Evolutionary conservation across 2,888 invertebrate genomes (phyloP), one percentile per base, ranked within the genome.

Genomic region (Melanostoma mellinum): DNA sequence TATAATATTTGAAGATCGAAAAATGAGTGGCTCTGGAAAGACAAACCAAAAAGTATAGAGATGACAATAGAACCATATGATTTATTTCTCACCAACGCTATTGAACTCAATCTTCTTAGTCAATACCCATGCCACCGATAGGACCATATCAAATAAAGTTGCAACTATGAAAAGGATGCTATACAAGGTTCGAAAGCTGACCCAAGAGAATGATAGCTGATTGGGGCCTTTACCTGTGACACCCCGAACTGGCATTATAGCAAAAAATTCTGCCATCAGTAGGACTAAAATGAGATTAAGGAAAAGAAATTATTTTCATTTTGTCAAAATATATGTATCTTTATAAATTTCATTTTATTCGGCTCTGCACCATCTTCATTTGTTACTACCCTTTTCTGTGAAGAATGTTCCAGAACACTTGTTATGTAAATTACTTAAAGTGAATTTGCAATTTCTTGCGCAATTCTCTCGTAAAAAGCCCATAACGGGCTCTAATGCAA

Each of bases 241-340:
- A 0, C 93, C 93, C 33, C 89, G 89, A 0, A 93, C 92, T 0
- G 93, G 93, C 89, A 93, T 90, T 65, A 93, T 87, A 63, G 91
- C 92, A 55, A 93, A 93, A 44, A 90, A 92, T 86, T 93, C 92
- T 0, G 93, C 93, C 38, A 89, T 72, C 0, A 90, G 72, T 55
- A 93, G 85, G 4, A 92, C 90, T 87, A 33, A 20, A 55, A 55
- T 3, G 3, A 46, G n/a, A 38, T 0, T 4, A 5, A 38, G 44
- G 46, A 36, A 52, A 33, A n/a, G 6, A 20, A 3, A 6, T 5
- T 33, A 33, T 38, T 20, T 46, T 32, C 9, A 35, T 48, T 20
- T 40, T 30, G 9, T 30, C 5, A 3, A 4, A 5, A 20, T 40
- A 40, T 32, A 56, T 56, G 38, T 9, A 9, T 32, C 38, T 58